Conservation (phyloP, 1,140 invertebrate genomes). For the Drosophila asahinai region DNA sequence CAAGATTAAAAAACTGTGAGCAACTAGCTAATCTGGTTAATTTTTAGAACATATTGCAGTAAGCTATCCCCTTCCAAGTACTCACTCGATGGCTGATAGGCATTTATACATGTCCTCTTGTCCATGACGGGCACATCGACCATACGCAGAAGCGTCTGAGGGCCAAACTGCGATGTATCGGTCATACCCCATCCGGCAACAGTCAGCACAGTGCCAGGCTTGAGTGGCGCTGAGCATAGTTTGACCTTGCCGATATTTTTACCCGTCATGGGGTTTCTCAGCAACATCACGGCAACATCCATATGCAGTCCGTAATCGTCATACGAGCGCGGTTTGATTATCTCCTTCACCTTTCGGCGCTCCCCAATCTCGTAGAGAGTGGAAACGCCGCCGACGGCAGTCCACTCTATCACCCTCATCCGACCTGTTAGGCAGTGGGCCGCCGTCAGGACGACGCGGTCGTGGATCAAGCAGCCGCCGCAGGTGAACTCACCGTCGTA, state of each 20-base stretch:
- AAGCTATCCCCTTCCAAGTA: not conserved
- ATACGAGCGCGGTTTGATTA: slow-evolving; percentile 23
- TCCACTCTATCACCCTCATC: not conserved
- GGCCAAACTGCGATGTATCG: not conserved
- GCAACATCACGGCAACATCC: slow-evolving; percentile 57
- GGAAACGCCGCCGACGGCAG: slow-evolving; percentile 40
- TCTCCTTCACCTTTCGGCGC: slow-evolving; percentile 15
- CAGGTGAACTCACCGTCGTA: slow-evolving; percentile 49
- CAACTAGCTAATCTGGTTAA: no score
- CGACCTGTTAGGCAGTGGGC: slow-evolving; percentile 53
- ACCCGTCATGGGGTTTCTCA: slow-evolving; percentile 19
- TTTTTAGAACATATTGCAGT: no score
- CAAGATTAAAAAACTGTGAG: not conserved
- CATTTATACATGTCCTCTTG: slow-evolving; percentile 18
- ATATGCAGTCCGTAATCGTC: slow-evolving; percentile 39
- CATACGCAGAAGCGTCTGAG: slow-evolving; percentile 31
- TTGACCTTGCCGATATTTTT: slow-evolving; percentile 2
- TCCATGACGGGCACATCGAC: slow-evolving; percentile 52
- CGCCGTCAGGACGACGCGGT: slow-evolving; percentile 55
- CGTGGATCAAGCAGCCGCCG: slow-evolving; percentile 50
- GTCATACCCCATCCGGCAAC: slow-evolving; percentile 65
- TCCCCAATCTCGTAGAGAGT: slow-evolving; percentile 15
- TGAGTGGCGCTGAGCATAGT: slow-evolving; percentile 27
- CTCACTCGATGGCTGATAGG: slow-evolving; percentile 27
- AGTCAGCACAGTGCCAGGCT: not conserved